Percentiles rank a stretch among this genome's conserved stretches.
phyloP scores from a whole-genome alignment of 2,888 invertebrate genomes.

The Limnephilus lunatus region DNA sequence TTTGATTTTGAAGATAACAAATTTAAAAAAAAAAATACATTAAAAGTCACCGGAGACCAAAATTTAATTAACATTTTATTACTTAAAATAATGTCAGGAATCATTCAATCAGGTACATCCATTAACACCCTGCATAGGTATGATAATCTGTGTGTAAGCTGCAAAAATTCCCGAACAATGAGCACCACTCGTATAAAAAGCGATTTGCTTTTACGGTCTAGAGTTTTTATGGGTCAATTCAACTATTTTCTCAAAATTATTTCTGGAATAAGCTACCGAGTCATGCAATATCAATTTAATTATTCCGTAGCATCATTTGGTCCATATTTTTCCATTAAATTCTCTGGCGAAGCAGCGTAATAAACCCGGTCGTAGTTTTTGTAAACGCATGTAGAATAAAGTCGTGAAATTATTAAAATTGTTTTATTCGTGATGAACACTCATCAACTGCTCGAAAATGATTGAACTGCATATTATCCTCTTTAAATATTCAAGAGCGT shows the following conservation, averaged over 20 bases:
- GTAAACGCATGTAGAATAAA: not conserved
- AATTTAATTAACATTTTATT: no score
- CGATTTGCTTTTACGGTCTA: not conserved
- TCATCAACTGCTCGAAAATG: not conserved
- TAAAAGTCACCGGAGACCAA: no score
- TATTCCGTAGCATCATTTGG: not conserved
- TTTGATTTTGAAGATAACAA: no score
- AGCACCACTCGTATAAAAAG: not conserved
- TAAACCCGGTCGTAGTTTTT: not conserved
- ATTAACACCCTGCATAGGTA: no score
- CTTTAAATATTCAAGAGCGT: not conserved
- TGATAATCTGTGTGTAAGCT: not conserved
- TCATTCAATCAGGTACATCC: no score
- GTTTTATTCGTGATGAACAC: not conserved
- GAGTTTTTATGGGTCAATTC: not conserved
- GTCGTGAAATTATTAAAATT: not conserved
- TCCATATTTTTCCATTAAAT: not conserved
- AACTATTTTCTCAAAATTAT: not conserved
- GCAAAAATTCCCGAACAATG: not conserved
- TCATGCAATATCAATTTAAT: no score
- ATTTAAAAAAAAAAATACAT: no score
- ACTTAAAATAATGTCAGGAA: no score
- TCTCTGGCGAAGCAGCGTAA: not conserved
- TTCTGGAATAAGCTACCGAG: no score
- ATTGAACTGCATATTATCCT: not conserved